A percentile compares a stretch with the other conserved stretches of the same genome.
Conservation (phyloP, 2,888 invertebrate genomes). For the Spisula solida region DNA sequence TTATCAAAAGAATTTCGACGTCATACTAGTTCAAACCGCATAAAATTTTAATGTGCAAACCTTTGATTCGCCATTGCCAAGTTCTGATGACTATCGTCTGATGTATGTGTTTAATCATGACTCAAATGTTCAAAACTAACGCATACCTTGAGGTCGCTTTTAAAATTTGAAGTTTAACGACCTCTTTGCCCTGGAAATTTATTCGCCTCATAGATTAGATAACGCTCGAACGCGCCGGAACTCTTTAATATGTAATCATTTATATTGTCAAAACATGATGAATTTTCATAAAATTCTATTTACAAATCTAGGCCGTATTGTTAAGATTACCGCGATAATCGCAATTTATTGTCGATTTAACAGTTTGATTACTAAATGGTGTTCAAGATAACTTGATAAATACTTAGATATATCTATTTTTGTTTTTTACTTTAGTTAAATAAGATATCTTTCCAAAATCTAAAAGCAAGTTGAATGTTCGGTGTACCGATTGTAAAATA, state of each 20-base stretch:
- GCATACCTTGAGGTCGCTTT: not conserved
- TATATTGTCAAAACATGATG: constrained; percentile 14
- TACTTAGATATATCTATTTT: too few relatives aligned
- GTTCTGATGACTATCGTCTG: not conserved
- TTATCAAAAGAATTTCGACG: too few relatives aligned
- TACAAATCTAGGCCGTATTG: not conserved
- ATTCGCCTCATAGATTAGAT: not conserved
- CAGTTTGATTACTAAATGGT: too few relatives aligned
- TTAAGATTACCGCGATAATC: not conserved
- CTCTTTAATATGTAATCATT: not conserved
- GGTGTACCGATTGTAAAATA: too few relatives aligned
- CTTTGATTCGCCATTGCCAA: too few relatives aligned
- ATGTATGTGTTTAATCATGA: not conserved
- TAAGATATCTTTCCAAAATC: too few relatives aligned
- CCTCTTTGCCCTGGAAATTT: constrained; percentile 6
- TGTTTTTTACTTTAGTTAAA: too few relatives aligned
- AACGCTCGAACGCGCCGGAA: not conserved
- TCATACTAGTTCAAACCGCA: too few relatives aligned
- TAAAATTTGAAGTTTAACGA: not conserved
- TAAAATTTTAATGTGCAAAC: too few relatives aligned
- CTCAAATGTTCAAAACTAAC: not conserved
- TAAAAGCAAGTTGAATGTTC: too few relatives aligned
- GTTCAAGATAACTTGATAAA: too few relatives aligned
- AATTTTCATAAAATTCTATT: not conserved
- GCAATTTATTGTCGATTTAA: not conserved